phyloP scores from a whole-genome alignment of 2,888 invertebrate genomes.

The Tillus elongatus region DNA sequence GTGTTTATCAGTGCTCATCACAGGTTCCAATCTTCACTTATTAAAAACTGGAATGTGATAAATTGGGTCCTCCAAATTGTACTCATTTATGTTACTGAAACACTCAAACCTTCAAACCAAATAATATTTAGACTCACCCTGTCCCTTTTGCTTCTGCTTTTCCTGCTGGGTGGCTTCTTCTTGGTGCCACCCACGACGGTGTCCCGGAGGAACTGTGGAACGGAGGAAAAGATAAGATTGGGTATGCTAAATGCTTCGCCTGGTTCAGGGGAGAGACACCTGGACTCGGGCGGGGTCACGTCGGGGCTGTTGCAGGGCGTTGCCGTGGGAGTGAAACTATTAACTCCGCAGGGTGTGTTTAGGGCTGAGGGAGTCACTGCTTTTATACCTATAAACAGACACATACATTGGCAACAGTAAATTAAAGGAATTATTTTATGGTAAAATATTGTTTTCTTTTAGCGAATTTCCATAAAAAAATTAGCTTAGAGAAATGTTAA shows the following conservation, averaged over 20 bases:
- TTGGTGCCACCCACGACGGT: conserved; percentile 47
- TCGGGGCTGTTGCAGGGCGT: conserved; percentile 84
- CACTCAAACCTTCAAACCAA: too few species aligned
- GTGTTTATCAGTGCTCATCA: too few species aligned
- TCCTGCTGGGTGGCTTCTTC: conserved; percentile 28
- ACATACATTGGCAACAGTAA: background rate
- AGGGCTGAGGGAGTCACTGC: conserved; percentile 61
- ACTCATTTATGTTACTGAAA: too few species aligned
- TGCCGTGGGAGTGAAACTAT: conserved; percentile 69
- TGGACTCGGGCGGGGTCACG: conserved; percentile 50
- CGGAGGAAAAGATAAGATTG: conserved; percentile 51
- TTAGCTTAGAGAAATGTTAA: background rate
- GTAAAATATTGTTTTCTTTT: background rate
- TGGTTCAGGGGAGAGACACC: conserved; percentile 51
- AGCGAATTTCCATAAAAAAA: conserved; percentile 5
- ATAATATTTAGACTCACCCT: too few species aligned
- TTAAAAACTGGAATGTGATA: too few species aligned
- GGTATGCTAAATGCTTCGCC: conserved; percentile 40
- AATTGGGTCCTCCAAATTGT: too few species aligned
- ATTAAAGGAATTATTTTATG: background rate
- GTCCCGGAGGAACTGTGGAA: conserved; percentile 56
- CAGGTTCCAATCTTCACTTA: too few species aligned
- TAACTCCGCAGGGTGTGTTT: conserved; percentile 54
- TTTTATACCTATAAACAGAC: conserved; percentile 47
- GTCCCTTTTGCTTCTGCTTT: conserved; percentile 7